Conservation (phyloP, 2,888 invertebrate genomes). For the Leucoma salicis region DNA sequence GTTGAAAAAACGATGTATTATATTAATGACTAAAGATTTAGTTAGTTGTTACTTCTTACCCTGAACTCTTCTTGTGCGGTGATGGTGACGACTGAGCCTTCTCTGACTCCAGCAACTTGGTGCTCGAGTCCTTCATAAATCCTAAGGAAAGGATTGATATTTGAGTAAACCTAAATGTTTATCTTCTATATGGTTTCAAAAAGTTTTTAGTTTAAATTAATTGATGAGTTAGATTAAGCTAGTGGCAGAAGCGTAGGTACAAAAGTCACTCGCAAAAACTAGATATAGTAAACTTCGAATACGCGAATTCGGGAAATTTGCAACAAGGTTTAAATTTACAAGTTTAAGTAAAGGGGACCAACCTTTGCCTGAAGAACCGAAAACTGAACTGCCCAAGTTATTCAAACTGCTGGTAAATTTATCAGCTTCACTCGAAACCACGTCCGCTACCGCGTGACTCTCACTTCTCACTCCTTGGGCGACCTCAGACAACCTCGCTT, state of each 20-base stretch:
- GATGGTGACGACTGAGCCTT: conserved; percentile 64
- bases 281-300: no score
- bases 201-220: no score
- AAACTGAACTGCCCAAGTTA: conserved; percentile 72
- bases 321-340: background rate
- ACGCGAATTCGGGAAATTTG: background rate
- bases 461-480: conserved; percentile 42
- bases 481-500: conserved; percentile 51
- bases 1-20: background rate
- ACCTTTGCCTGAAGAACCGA: conserved; percentile 77
- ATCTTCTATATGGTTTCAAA: no score
- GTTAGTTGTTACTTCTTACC: conserved; percentile 50
- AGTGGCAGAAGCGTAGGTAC: no score
- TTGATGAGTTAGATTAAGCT: no score
- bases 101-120: conserved; percentile 72
- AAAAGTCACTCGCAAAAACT: no score
- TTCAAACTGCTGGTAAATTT: conserved; percentile 70
- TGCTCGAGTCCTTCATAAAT: conserved; percentile 74
- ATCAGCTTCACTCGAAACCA: conserved; percentile 61
- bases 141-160: conserved; percentile 42
- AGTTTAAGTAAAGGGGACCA: conserved; percentile 16
- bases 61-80: conserved; percentile 73
- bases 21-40: background rate
- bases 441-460: conserved; percentile 46
- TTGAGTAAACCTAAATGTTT: no score